Evolutionary conservation across 1,140 invertebrate genomes (phyloP).

Genomic region (Drosophila paulistorum): DNA sequence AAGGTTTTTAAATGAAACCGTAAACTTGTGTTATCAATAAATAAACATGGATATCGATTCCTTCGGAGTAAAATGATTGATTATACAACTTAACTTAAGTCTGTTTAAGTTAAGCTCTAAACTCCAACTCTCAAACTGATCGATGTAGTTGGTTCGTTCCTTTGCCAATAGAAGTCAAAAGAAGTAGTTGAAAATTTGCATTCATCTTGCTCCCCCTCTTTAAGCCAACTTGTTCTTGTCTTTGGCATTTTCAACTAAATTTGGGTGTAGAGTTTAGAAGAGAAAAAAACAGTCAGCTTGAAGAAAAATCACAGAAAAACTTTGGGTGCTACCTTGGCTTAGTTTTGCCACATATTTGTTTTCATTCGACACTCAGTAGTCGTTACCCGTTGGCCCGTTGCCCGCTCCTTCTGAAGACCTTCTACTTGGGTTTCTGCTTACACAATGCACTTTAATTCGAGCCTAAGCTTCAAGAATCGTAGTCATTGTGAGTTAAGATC

Average conservation of each 20-base stretch:
- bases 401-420: slow-evolving; percentile 24
- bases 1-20: neutral
- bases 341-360: neutral
- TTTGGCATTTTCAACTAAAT: no score
- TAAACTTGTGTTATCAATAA: neutral
- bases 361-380: neutral
- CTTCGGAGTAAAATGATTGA: no score
- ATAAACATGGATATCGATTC: neutral
- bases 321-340: neutral
- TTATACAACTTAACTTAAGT: no score
- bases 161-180: no score
- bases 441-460: slow-evolving; percentile 50
- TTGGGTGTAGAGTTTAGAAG: no score
- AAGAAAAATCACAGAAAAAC: neutral
- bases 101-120: no score
- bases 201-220: no score
- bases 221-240: no score
- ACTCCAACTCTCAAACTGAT: no score
- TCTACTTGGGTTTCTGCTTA: slow-evolving; percentile 32
- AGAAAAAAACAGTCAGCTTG: no score
- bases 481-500: slow-evolving; percentile 36
- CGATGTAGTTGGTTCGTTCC: no score
- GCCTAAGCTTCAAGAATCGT: slow-evolving; percentile 42
- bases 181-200: no score
- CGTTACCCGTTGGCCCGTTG: neutral